Base-by-base conservation (phyloP, 2,797 vertebrate species). In the Neostethus bicornis region DNA sequence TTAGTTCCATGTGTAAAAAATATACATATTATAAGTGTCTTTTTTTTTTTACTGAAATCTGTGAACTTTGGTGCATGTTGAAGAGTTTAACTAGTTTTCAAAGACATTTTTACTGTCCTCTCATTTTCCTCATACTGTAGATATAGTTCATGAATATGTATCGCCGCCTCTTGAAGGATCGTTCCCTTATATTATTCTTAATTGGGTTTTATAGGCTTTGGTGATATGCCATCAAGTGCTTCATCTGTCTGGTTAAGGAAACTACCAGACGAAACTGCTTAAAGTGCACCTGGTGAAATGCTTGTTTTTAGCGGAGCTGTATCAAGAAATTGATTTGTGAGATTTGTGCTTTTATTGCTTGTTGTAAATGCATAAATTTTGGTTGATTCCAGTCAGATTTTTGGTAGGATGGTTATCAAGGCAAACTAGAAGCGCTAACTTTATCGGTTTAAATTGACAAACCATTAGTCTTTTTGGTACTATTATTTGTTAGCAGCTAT, bases 61-160 rank as follows among this genome's bases (percentile, higher is more conserved):
- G 47, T 19, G 45, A 26, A 62, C 49, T 66, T n/a, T 4, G 48
- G 39, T 61, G 11, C 61, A 52, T 35, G 52, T 28, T 52, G 45
- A 67, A 70, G 35, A 61, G 59, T 42, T 35, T 57, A 32, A 42
- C 43, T 66, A 17, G 81, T 88, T 83, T 77, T 12, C 32, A 61
- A 66, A 77, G 68, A 75, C 67, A 68, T 67, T 66, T 52, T 67
- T 69, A 62, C 52, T 60, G 61, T 77, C 64, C 32, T 74, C 44
- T 70, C 45, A 61, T 77, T 85, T 68, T 25, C 47, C 31, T 11
- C 58, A 82, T 83, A 89, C n/a, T n/a, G n/a, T 87, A 75, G 89
- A 87, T 89, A 90, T 80, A 56, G 79, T 90, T 87, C 69, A 80
- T 73, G 71, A 66, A 73, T 28, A 52, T 60, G 55, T 85, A 84